Evolutionary conservation across 2,113 vertebrate genomes (phyloP), one percentile per base, ranked within the genome.

Genomic region (Sapayoa aenigma): DNA sequence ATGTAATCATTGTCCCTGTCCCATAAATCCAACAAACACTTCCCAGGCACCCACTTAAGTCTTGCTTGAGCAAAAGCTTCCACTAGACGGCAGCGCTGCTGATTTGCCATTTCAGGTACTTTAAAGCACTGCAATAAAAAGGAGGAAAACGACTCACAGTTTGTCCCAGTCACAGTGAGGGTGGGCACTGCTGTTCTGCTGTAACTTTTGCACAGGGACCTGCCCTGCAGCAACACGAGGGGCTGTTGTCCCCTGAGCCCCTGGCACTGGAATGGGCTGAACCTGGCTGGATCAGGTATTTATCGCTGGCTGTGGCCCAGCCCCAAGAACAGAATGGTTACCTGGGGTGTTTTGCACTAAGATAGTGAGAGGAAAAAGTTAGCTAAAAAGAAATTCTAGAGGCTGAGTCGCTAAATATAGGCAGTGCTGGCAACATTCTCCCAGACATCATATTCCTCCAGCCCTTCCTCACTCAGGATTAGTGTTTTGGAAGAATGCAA

Each of bases 11-110:
- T 63, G 49, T 16, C 49, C 39, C 53, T 47, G 27, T 47, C 47
- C 66, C 39, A 0, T 14, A 50, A 90, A 1, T 18, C 1, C 1
- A 75, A 60, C 30, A 58, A 62, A 73, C 2, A 2, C 25, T 63
- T 75, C 28, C 44, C 60, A 85, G 27, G 15, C 4, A 5, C 12
- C 28, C 31, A 11, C 17, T 69, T 16, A 1, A 66, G 31, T 17
- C 59, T 62, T 62, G 31, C n/a, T 1, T 3, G 37, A 88, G 42
- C 33, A 22, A 94, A 76, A 8, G 17, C 21, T 39, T 35, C 9
- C n/a, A 21, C 41, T 33, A 9, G 20, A 21, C 20, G 60, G 68
- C 39, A 52, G 59, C 5, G 44, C 39, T 74, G 69, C 31, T 41
- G 20, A 67, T 53, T 17, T 66, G 28, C 28, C 24, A n/a, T 12